Evolutionary conservation across 2,888 invertebrate species (phyloP).

Genomic region (Drosophila atripex): DNA sequence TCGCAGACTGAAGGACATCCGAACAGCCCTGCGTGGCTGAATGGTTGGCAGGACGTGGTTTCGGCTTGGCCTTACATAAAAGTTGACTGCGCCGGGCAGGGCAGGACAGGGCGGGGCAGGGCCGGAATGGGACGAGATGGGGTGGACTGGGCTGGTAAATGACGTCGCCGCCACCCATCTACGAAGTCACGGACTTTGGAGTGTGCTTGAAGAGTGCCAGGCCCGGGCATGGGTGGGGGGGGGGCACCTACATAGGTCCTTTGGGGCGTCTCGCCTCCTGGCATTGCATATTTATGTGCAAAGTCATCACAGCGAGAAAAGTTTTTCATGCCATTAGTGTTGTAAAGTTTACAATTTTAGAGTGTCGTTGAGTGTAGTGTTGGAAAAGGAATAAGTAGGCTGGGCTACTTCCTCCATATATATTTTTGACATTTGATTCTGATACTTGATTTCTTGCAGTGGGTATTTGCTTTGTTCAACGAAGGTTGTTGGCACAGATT

Average conservation of each 20-base stretch:
- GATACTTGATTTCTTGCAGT: no score
- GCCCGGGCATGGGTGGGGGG: no score
- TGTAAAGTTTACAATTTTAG: no score
- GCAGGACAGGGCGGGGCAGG: no score
- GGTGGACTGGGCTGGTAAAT: not conserved
- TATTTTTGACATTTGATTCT: no score
- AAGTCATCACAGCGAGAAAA: not conserved
- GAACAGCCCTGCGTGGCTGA: constrained; percentile 7
- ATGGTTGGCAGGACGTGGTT: constrained; percentile 4
- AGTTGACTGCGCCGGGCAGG: not conserved
- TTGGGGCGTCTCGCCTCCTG: constrained; percentile 19
- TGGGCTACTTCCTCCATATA: no score
- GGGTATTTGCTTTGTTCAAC: not conserved
- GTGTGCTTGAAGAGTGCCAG: constrained; percentile 42
- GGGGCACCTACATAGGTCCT: not conserved
- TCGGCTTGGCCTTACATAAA: constrained; percentile 60
- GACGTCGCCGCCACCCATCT: constrained; percentile 24
- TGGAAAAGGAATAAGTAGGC: no score
- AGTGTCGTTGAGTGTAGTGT: no score
- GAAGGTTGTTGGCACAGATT: constrained; percentile 70
- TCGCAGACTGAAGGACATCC: constrained; percentile 72
- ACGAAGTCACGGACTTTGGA: constrained; percentile 68
- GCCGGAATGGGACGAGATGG: no score
- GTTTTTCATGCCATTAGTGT: constrained; percentile 1
- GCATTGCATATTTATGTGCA: constrained; percentile 61